phyloP scores from a whole-genome alignment of 2,797 vertebrate species.

The Carapus acus region DNA sequence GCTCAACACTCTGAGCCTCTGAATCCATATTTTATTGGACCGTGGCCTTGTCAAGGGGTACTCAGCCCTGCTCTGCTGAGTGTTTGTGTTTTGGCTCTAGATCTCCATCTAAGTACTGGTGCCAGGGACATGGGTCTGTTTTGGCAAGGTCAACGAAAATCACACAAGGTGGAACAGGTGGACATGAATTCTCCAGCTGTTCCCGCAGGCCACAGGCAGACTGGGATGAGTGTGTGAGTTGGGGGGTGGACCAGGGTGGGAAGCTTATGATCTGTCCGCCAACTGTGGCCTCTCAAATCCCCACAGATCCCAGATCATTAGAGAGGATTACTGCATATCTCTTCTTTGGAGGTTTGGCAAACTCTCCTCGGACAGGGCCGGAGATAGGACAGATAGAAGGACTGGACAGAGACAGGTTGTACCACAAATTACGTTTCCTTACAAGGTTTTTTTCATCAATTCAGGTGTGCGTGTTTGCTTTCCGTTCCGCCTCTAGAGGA shows the following conservation, averaged over 20 bases:
- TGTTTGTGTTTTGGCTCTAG: conserved; percentile 14
- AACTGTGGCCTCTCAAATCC: conserved; percentile 37
- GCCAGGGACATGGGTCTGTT: conserved; percentile 29
- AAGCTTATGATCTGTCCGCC: conserved; percentile 20
- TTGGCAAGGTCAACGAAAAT: conserved; percentile 32
- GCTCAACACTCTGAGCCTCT: conserved; percentile 1
- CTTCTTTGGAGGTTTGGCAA: conserved; percentile 15
- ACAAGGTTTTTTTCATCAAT: too few species aligned
- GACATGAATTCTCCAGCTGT: conserved; percentile 55
- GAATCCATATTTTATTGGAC: neutral
- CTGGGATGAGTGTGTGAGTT: conserved; percentile 3
- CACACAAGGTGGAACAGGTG: conserved; percentile 52
- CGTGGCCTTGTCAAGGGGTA: neutral
- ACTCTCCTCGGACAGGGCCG: conserved; percentile 18
- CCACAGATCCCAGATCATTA: conserved; percentile 38
- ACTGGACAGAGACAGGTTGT: too few species aligned
- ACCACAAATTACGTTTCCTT: too few species aligned
- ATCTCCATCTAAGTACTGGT: conserved; percentile 14
- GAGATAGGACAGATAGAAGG: conserved; percentile 26
- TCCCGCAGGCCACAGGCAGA: conserved; percentile 24
- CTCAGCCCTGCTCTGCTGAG: neutral
- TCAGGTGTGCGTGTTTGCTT: neutral
- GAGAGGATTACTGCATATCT: conserved; percentile 40
- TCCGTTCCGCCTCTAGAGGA: neutral
- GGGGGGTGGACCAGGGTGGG: conserved; percentile 12